A percentile compares a stretch with the other conserved stretches of the same genome.
Conservation (phyloP, 1,140 invertebrate genomes). For the Lutraria rhynchaena region DNA sequence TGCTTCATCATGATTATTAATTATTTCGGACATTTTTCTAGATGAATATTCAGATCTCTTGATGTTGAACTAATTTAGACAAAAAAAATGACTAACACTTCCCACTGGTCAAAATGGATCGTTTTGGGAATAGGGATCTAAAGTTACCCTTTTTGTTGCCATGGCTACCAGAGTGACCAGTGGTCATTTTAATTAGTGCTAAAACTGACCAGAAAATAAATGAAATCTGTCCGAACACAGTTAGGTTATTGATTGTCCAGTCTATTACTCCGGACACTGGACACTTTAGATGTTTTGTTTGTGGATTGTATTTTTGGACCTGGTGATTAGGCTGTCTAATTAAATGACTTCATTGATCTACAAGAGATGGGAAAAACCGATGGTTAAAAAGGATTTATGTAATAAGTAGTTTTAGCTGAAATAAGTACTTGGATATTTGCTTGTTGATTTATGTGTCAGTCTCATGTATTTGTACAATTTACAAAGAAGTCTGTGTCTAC, state of each 20-base stretch:
- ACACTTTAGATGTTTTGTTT: slow-evolving; percentile 5
- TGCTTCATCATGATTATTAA: slow-evolving; percentile 28
- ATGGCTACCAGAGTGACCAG: slow-evolving; percentile 49
- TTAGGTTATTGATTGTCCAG: neutral
- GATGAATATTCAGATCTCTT: slow-evolving; percentile 16
- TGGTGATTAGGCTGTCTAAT: slow-evolving; percentile 37
- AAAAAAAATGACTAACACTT: slow-evolving; percentile 28
- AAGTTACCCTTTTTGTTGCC: slow-evolving; percentile 44
- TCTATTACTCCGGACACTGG: too few relatives aligned
- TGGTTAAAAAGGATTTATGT: slow-evolving; percentile 38
- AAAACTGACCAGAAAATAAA: slow-evolving; percentile 50
- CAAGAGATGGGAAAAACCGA: neutral
- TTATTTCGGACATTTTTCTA: slow-evolving; percentile 15
- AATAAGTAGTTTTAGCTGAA: neutral
- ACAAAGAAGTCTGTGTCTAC: too few relatives aligned
- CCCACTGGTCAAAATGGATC: slow-evolving; percentile 7
- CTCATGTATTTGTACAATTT: too few relatives aligned
- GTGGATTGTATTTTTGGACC: slow-evolving; percentile 32
- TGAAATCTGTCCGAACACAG: slow-evolving; percentile 11
- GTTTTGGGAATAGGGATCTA: slow-evolving; percentile 27
- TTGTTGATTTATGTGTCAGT: too few relatives aligned
- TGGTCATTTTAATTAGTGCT: slow-evolving; percentile 49
- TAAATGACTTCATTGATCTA: slow-evolving; percentile 9
- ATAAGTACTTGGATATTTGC: too few relatives aligned
- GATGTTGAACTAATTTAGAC: slow-evolving; percentile 8